These are phyloP conservation scores for Heliconius erato DNA, from an alignment of 2,888 invertebrate species.

Conservation along the genomic window DNA sequence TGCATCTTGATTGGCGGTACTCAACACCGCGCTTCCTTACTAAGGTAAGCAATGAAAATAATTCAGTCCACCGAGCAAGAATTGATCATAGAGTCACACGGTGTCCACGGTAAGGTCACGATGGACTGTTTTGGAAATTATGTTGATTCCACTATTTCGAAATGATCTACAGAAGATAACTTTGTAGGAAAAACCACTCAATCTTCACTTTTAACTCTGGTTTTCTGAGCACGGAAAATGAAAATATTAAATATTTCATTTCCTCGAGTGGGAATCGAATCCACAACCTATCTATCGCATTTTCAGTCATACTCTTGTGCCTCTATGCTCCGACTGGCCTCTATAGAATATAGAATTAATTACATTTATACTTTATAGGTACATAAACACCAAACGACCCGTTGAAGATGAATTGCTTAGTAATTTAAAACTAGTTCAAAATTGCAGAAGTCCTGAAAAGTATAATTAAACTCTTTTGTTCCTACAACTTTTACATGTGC, in stretches of 20 bases:
- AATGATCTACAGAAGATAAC: too few relatives aligned
- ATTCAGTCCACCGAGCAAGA: too few relatives aligned
- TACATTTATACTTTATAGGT: neutral
- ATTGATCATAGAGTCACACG: too few relatives aligned
- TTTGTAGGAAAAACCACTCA: neutral
- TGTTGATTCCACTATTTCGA: too few relatives aligned
- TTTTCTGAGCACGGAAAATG: neutral
- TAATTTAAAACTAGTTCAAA: conserved; percentile 38
- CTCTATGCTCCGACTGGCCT: too few relatives aligned
- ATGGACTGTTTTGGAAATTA: too few relatives aligned
- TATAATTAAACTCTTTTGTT: conserved; percentile 43
- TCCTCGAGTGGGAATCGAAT: neutral
- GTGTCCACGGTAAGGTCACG: too few relatives aligned
- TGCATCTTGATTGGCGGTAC: too few relatives aligned
- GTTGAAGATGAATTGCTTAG: conserved; percentile 43
- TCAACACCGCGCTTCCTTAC: too few relatives aligned
- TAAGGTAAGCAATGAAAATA: too few relatives aligned
- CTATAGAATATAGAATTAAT: neutral
- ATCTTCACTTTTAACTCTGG: neutral
- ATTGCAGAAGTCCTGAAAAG: conserved; percentile 33
- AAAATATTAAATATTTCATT: neutral
- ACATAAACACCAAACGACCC: conserved; percentile 39
- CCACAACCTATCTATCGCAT: neutral
- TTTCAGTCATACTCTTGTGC: too few relatives aligned
- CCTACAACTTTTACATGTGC: conserved; percentile 4